Evolutionary conservation across 2,888 invertebrate species (phyloP).

Genomic region (Maniola hyperantus): DNA sequence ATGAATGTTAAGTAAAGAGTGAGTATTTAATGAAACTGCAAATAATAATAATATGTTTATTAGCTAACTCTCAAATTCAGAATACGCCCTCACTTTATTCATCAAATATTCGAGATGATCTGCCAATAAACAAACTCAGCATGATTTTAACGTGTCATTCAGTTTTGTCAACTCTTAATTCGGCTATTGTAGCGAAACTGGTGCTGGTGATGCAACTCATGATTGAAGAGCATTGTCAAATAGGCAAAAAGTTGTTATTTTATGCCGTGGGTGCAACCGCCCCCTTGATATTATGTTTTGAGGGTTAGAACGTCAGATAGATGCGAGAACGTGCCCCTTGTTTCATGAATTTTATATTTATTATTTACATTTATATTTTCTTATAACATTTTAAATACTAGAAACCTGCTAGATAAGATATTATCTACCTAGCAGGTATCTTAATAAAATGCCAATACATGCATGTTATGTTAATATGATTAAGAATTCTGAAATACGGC

Average conservation of each 20-base stretch:
- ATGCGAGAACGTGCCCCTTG: conserved; percentile 37
- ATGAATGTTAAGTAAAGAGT: background rate
- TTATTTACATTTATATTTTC: background rate
- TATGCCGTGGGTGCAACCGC: conserved; percentile 51
- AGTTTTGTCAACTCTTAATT: conserved; percentile 64
- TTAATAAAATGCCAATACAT: no score
- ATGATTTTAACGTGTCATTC: conserved; percentile 63
- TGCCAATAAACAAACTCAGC: conserved; percentile 65
- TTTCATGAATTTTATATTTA: conserved; percentile 8
- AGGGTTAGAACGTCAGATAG: conserved; percentile 40
- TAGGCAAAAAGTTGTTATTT: conserved; percentile 68
- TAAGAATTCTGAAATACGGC: no score
- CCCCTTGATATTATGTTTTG: conserved; percentile 51
- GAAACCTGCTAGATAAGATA: background rate
- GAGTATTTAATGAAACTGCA: background rate
- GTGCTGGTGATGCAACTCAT: conserved; percentile 57
- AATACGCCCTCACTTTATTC: conserved; percentile 51
- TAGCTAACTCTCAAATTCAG: conserved; percentile 18
- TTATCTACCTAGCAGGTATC: no score
- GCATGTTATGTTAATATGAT: no score
- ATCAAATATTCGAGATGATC: conserved; percentile 57
- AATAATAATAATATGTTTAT: conserved; percentile 17
- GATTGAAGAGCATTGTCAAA: conserved; percentile 66
- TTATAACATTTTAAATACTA: background rate
- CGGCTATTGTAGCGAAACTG: conserved; percentile 52